phyloP scores from a whole-genome alignment of 2,113 vertebrate genomes.

The Leiothrix lutea region DNA sequence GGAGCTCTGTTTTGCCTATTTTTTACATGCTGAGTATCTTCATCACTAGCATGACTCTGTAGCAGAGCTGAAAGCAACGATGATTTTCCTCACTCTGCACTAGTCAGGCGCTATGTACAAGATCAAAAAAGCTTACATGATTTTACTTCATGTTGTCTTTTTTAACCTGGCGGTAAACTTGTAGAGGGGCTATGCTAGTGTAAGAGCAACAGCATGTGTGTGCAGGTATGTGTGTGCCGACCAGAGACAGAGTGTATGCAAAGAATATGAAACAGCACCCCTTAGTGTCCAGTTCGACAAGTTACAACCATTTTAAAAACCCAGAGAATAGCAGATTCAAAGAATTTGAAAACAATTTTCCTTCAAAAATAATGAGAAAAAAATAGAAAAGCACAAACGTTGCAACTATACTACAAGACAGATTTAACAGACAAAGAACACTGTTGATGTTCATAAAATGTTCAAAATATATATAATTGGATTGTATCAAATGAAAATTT shows the following conservation, averaged over 20 bases:
- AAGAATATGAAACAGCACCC: conserved; percentile 37
- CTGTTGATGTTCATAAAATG: background rate
- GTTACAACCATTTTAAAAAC: background rate
- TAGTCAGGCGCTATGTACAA: conserved; percentile 26
- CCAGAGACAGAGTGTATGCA: fast-evolving
- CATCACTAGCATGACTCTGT: background rate
- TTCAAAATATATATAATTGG: background rate
- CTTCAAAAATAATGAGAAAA: background rate
- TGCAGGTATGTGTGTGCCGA: fast-evolving
- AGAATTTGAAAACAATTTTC: background rate
- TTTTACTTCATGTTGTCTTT: conserved; percentile 6
- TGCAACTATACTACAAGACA: background rate
- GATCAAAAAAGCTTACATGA: conserved; percentile 12
- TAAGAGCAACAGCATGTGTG: background rate
- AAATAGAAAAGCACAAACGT: background rate
- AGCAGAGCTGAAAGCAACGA: background rate
- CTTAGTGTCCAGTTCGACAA: background rate
- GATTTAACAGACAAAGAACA: background rate
- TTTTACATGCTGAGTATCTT: background rate
- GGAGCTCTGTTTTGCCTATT: background rate
- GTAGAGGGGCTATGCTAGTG: background rate
- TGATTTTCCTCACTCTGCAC: conserved; percentile 28
- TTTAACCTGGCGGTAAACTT: background rate
- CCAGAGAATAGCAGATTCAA: background rate
- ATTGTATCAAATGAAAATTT: background rate